phyloP scores from a whole-genome alignment of 2,113 vertebrate genomes.

The Odontophorus gujanensis region DNA sequence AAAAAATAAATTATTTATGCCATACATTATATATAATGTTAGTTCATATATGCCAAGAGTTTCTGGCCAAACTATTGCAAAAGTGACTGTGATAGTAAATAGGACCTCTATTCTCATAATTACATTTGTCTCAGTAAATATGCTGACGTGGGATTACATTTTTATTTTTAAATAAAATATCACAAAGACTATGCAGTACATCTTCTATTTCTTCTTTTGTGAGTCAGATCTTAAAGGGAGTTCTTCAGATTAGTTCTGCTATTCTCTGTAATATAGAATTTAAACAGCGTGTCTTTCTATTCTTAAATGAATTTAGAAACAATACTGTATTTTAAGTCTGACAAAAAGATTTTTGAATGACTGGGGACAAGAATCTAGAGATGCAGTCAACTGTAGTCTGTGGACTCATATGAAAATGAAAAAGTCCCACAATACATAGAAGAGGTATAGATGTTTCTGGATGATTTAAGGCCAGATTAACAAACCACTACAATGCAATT shows the following conservation, averaged over 20 bases:
- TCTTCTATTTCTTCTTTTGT: background rate
- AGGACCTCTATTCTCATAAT: background rate
- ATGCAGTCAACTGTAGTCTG: background rate
- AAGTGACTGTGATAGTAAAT: background rate
- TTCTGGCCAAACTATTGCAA: accelerated
- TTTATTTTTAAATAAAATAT: background rate
- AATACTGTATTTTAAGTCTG: background rate
- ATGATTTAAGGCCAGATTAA: constrained; percentile 34
- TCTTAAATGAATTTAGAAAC: constrained; percentile 15
- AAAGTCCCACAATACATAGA: background rate
- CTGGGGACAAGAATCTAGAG: background rate
- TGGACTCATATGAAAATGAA: background rate
- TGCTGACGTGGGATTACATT: background rate
- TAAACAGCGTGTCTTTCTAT: background rate
- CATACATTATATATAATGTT: background rate
- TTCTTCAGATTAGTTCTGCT: background rate
- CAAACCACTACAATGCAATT: constrained; percentile 58
- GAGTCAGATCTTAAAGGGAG: background rate
- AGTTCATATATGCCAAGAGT: background rate
- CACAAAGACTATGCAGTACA: background rate
- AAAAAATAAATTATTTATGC: background rate
- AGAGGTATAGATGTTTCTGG: background rate
- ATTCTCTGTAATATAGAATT: background rate
- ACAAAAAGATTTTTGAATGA: background rate
- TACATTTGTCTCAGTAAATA: background rate